phyloP scores from a whole-genome alignment of 2,888 invertebrate species.

The Galeruca laticollis region DNA sequence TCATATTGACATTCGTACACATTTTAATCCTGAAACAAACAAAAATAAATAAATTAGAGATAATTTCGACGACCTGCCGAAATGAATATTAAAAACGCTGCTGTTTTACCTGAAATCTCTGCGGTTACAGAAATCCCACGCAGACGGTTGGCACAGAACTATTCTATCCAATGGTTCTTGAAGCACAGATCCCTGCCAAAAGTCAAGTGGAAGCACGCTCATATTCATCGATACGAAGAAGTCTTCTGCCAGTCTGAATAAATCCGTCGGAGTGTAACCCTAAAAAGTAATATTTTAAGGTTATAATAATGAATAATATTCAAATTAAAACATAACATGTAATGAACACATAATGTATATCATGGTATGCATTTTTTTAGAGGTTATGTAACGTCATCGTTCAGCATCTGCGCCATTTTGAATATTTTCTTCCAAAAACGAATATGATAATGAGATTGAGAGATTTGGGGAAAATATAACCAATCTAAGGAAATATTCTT shows the following conservation, averaged over 20 bases:
- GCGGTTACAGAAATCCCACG: constrained; percentile 94
- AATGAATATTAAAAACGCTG: background rate
- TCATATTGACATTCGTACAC: constrained; percentile 88
- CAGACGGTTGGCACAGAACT: constrained; percentile 89
- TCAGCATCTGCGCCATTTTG: too few species aligned
- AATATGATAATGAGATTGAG: too few species aligned
- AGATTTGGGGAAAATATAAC: too few species aligned
- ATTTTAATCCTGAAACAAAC: constrained; percentile 82
- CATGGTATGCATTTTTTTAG: too few species aligned
- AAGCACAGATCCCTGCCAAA: constrained; percentile 89
- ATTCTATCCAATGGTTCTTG: constrained; percentile 83
- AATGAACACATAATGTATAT: too few species aligned
- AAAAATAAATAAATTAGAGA: background rate
- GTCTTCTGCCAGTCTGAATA: constrained; percentile 91
- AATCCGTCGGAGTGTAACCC: constrained; percentile 85
- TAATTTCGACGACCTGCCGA: background rate
- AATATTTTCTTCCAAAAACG: too few species aligned
- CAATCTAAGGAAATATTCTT: too few species aligned
- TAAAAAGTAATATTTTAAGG: constrained; percentile 59
- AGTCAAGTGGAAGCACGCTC: constrained; percentile 86
- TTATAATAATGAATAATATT: too few species aligned
- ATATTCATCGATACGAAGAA: constrained; percentile 92
- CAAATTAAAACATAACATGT: too few species aligned
- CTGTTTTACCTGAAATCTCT: constrained; percentile 84
- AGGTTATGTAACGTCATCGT: too few species aligned